Conservation (phyloP, 2,888 invertebrate species). For the Agonopterix heracliana region DNA sequence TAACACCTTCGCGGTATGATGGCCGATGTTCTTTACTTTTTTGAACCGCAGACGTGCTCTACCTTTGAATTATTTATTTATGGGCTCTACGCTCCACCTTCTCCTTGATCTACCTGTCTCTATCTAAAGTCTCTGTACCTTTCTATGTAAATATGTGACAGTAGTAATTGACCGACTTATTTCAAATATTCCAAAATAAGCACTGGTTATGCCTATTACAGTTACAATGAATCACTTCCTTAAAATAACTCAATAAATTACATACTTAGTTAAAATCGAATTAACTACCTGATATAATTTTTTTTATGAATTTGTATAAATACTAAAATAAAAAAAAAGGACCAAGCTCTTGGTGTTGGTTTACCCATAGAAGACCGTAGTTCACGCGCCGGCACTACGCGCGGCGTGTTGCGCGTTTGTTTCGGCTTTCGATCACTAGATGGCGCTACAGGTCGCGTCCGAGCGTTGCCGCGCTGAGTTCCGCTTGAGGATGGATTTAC, state of each 20-base stretch:
- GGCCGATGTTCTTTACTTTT: constrained; percentile 11
- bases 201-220: too few species aligned
- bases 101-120: constrained; percentile 52
- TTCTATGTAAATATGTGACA: background rate
- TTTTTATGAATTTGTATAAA: too few species aligned
- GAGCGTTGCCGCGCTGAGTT: background rate
- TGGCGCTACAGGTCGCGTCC: constrained; percentile 42
- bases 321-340: too few species aligned
- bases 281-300: too few species aligned
- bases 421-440: constrained; percentile 51
- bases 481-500: background rate
- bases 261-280: too few species aligned
- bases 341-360: too few species aligned
- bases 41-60: constrained; percentile 8
- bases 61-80: constrained; percentile 43
- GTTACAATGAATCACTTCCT: too few species aligned
- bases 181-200: background rate
- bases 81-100: constrained; percentile 55
- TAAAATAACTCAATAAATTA: too few species aligned
- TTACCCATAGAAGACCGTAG: too few species aligned
- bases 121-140: constrained; percentile 30
- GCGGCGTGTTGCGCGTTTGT: constrained; percentile 8
- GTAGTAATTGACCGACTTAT: too few species aligned
- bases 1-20: background rate
- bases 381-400: background rate